Evolutionary conservation across 2,888 invertebrate genomes (phyloP).

Genomic region (Periphyllus acericola): DNA sequence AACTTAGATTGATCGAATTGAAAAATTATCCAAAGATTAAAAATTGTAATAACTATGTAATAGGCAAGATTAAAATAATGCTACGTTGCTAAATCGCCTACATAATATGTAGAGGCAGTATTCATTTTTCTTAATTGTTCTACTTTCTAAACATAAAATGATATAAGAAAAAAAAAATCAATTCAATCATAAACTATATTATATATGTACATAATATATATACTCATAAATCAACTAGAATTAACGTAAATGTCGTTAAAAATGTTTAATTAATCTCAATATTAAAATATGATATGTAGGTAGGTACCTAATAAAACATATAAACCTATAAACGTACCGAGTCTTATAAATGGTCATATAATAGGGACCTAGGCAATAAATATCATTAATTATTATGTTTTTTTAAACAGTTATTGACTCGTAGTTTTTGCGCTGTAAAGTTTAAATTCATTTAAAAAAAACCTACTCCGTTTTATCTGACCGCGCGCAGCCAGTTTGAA

Average conservation of each 20-base stretch:
- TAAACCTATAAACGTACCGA: not conserved
- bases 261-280: not conserved
- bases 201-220: not conserved
- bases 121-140: not conserved
- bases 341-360: not conserved
- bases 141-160: slow-evolving; percentile 22
- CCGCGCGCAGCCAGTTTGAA: not conserved
- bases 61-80: not conserved
- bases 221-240: not conserved
- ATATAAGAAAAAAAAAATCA: slow-evolving; percentile 1
- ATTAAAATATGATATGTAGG: not conserved
- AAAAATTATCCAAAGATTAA: not conserved
- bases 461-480: not conserved
- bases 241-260: not conserved
- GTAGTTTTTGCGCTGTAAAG: not conserved
- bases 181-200: not conserved
- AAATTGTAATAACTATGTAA: not conserved
- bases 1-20: not conserved
- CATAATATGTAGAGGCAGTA: not conserved
- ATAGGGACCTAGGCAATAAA: not conserved
- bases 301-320: not conserved
- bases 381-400: not conserved
- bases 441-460: slow-evolving; percentile 13
- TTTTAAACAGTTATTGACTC: not conserved
- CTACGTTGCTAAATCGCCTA: not conserved